These are phyloP conservation scores for Desmodus rotundus DNA, from an alignment of 2,113 vertebrate genomes.

Conservation along the genomic window DNA sequence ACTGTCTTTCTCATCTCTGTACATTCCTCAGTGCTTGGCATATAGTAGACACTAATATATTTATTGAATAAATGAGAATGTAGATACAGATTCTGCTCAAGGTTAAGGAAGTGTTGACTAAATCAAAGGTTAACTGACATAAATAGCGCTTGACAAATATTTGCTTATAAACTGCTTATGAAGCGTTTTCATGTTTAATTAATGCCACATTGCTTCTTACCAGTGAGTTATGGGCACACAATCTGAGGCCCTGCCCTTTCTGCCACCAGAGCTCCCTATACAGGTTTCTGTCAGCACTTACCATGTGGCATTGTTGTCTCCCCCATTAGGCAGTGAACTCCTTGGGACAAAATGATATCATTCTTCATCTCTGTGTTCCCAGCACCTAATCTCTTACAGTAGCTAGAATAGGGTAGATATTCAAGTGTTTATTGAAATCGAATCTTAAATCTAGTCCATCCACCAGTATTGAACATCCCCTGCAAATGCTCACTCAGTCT, in stretches of 20 bases:
- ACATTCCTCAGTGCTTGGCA: background rate
- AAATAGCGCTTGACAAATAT: background rate
- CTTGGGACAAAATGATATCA: background rate
- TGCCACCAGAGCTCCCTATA: background rate
- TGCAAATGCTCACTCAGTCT: background rate
- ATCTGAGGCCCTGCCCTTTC: background rate
- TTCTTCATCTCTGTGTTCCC: constrained; percentile 3
- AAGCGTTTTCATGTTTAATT: constrained; percentile 32
- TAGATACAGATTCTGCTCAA: background rate
- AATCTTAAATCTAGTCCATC: constrained; percentile 9
- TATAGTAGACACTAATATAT: background rate
- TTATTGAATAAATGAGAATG: background rate
- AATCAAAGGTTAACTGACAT: background rate
- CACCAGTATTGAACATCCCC: background rate
- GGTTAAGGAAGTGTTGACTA: background rate
- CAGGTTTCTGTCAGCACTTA: background rate
- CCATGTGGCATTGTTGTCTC: background rate
- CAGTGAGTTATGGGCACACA: background rate
- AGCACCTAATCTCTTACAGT: background rate
- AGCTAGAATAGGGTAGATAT: background rate
- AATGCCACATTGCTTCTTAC: background rate
- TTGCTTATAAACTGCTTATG: constrained; percentile 27
- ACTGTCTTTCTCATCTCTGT: constrained; percentile 7
- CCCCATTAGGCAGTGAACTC: background rate
- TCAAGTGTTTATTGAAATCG: constrained; percentile 27